phyloP scores from a whole-genome alignment of 2,888 invertebrate species.

The Blastobasis adustella region DNA sequence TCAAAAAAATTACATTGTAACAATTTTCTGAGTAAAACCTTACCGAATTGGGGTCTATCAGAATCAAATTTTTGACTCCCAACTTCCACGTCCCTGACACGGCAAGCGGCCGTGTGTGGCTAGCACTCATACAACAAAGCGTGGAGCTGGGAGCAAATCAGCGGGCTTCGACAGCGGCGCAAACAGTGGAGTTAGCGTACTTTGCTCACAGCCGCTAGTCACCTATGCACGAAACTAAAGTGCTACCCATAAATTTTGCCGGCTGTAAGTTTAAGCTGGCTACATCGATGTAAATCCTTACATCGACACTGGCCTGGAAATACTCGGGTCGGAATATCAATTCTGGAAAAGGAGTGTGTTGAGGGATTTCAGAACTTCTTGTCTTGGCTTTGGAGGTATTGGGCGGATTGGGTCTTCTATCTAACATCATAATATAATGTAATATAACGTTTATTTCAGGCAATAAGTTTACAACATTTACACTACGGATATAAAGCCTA shows the following conservation, averaged over 20 bases:
- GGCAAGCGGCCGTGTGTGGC: not conserved
- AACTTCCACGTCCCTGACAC: not conserved
- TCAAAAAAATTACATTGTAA: too few species aligned
- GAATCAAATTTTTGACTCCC: not conserved
- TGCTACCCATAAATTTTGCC: slow-evolving; percentile 59
- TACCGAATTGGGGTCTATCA: not conserved
- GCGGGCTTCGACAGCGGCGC: slow-evolving; percentile 7
- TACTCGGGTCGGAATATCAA: slow-evolving; percentile 3
- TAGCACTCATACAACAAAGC: not conserved
- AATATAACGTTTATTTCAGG: too few species aligned
- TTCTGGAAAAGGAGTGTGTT: not conserved
- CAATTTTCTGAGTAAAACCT: too few species aligned
- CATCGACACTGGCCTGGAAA: slow-evolving; percentile 23
- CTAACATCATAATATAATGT: not conserved
- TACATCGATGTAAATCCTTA: slow-evolving; percentile 19
- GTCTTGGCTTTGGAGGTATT: not conserved
- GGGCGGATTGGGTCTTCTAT: not conserved
- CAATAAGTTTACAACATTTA: too few species aligned
- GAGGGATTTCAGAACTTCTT: not conserved
- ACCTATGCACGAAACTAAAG: slow-evolving; percentile 56
- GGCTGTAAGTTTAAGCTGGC: slow-evolving; percentile 57
- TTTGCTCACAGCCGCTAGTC: slow-evolving; percentile 5
- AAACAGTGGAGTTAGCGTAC: slow-evolving; percentile 2
- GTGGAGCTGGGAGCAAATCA: slow-evolving; percentile 7
- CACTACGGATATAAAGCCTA: too few species aligned